These are phyloP conservation scores for Cichlasoma orientale DNA, from an alignment of 2,797 vertebrate genomes.

Conservation along the genomic window DNA sequence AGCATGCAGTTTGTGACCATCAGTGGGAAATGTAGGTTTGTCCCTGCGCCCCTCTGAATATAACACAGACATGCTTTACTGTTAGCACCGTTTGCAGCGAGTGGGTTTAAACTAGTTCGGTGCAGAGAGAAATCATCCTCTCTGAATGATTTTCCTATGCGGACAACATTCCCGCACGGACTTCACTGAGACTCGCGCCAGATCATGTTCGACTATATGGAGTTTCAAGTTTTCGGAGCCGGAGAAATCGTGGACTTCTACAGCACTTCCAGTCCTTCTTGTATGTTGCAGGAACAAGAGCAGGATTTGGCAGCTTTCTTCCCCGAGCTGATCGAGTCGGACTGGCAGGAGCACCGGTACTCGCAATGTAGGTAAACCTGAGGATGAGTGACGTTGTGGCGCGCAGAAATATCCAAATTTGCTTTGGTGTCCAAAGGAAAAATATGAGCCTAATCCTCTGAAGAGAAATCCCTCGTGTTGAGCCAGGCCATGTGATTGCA, in stretches of 20 bases:
- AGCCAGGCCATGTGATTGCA: neutral
- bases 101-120: conserved; percentile 70
- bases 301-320: conserved; percentile 89
- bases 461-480: neutral
- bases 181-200: conserved; percentile 40
- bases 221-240: conserved; percentile 89
- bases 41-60: conserved; percentile 56
- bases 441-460: neutral
- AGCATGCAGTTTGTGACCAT: conserved; percentile 14
- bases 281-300: conserved; percentile 87
- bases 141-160: conserved; percentile 63
- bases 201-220: conserved; percentile 96
- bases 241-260: conserved; percentile 91
- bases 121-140: conserved; percentile 5
- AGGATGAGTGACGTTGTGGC: neutral
- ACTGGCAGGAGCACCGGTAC: conserved; percentile 87
- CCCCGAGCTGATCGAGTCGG: conserved; percentile 89
- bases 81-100: conserved; percentile 53
- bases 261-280: conserved; percentile 85
- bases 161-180: conserved; percentile 75
- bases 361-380: conserved; percentile 89
- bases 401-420: neutral
- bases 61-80: conserved; percentile 66
- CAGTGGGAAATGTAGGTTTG: neutral
- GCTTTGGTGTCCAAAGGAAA: neutral